Percentiles rank a stretch among this genome's conserved stretches.
Evolutionary conservation across 1,140 invertebrate species (phyloP).

Genomic region (Streblospio benedicti): DNA sequence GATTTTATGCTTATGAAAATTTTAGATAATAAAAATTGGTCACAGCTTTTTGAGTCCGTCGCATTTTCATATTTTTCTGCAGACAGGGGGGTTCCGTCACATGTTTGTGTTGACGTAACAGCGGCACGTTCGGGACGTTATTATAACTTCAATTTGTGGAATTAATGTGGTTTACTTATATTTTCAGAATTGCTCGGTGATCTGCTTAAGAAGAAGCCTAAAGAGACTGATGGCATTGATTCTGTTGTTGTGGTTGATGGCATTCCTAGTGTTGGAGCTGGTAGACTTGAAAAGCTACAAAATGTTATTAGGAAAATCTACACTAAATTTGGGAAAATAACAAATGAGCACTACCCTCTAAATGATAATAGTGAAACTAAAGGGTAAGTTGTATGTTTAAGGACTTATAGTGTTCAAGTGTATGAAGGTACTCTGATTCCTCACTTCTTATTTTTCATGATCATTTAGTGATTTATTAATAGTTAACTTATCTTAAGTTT

Average conservation of each 20-base stretch:
- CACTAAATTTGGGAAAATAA: conserved; percentile 79
- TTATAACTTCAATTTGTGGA: too few relatives aligned
- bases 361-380: conserved; percentile 76
- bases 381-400: conserved; percentile 56
- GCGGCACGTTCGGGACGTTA: too few relatives aligned
- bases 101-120: too few relatives aligned
- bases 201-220: conserved; percentile 74
- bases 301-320: conserved; percentile 88
- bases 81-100: too few relatives aligned
- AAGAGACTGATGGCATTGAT: conserved; percentile 89
- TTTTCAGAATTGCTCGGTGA: conserved; percentile 77
- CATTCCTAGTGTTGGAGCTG: conserved; percentile 84
- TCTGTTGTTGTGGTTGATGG: conserved; percentile 93
- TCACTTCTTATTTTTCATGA: neutral
- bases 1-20: too few relatives aligned
- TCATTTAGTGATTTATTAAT: neutral
- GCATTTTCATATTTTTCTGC: too few relatives aligned
- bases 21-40: too few relatives aligned
- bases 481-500: neutral
- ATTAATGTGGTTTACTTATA: neutral
- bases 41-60: too few relatives aligned
- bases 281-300: conserved; percentile 83
- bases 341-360: conserved; percentile 81
- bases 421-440: neutral
- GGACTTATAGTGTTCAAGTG: neutral